Base-by-base conservation (phyloP, 1,140 invertebrate genomes). In the Eufriesea mexicana region DNA sequence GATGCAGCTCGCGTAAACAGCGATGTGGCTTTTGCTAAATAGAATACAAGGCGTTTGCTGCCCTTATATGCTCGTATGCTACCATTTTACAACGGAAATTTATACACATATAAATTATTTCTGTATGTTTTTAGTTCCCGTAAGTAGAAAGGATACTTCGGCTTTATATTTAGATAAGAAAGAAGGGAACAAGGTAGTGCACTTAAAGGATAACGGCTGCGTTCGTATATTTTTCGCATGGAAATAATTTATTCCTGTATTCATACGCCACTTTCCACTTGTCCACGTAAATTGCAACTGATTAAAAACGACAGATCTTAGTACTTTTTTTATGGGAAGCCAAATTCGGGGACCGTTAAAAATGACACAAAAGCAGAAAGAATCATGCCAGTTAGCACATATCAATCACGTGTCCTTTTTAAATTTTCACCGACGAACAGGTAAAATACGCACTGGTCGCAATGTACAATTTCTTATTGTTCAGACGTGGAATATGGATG, bases 81-180 rank as follows among this genome's bases (percentile, higher is more conserved):
- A 20, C 16, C 64, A 75, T 83, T 83, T 85, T 51, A 62, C 45
- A 64, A 9, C 12, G 66, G n/a, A 74, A 82, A 76, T 82, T 82
- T 84, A 86, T 86, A 67, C 47, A 78, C 64, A 79, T 79, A 87
- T 85, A 81, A 89, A 89, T 88, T 85, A 85, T 83, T 55, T 61
- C 54, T 72, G 59, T 78, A 85, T 35, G 28, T 66, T 75, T 57
- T 49, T 68, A 25, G 64, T 85, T 70, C 54, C 25, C 23, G 14
- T 70, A 47, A 83, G 73, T 68, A 72, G 73, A 75, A 88, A 78
- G 71, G 77, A 84, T 80, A 73, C 66, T 74, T 70, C 10, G 54
- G 28, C 51, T 80, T 80, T 80, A 85, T 66, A 84, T 74, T 73
- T 75, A 78, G 74, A 80, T 86, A 83, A 88, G 76, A 77, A 67